Percentiles rank a stretch among this genome's conserved stretches.
These are phyloP conservation scores for Zaprionus vittiger DNA, from an alignment of 1,140 invertebrate genomes.

Conservation along the genomic window DNA sequence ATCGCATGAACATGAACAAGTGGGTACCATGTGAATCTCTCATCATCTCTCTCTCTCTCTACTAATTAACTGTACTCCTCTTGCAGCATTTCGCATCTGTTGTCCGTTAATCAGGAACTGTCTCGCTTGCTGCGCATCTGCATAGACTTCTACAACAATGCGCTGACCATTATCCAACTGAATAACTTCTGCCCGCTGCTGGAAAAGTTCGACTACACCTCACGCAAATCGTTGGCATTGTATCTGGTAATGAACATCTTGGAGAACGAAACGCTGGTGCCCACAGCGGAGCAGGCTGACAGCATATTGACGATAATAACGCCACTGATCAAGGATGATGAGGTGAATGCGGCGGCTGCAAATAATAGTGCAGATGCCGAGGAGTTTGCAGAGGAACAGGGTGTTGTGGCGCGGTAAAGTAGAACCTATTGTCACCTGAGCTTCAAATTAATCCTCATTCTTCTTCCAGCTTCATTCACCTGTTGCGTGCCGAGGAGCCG, in stretches of 20 bases:
- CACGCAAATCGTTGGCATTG: slow-evolving; percentile 93
- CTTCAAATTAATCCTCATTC: neutral
- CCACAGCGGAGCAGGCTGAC: slow-evolving; percentile 94
- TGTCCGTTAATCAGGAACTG: slow-evolving; percentile 88
- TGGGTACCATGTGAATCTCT: slow-evolving; percentile 80
- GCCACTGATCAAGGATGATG: slow-evolving; percentile 95
- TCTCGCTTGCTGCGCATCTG: slow-evolving; percentile 97
- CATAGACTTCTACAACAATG: slow-evolving; percentile 97
- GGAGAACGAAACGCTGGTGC: slow-evolving; percentile 92
- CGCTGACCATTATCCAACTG: slow-evolving; percentile 93
- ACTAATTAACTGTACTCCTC: no score
- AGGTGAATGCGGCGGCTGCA: slow-evolving; percentile 86
- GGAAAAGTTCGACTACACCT: slow-evolving; percentile 95
- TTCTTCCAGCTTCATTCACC: slow-evolving; percentile 91
- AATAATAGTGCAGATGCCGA: slow-evolving; percentile 89
- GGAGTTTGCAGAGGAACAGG: slow-evolving; percentile 99
- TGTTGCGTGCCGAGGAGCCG: slow-evolving; percentile 92
- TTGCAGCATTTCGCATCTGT: slow-evolving; percentile 75
- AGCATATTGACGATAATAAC: slow-evolving; percentile 91
- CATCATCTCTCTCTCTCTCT: no score
- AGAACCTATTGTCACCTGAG: neutral
- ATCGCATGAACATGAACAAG: slow-evolving; percentile 91
- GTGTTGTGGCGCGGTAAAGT: slow-evolving; percentile 88
- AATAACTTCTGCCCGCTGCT: slow-evolving; percentile 94
- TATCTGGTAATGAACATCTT: slow-evolving; percentile 88